phyloP scores from a whole-genome alignment of 1,140 invertebrate genomes.

The Orius laevigatus region DNA sequence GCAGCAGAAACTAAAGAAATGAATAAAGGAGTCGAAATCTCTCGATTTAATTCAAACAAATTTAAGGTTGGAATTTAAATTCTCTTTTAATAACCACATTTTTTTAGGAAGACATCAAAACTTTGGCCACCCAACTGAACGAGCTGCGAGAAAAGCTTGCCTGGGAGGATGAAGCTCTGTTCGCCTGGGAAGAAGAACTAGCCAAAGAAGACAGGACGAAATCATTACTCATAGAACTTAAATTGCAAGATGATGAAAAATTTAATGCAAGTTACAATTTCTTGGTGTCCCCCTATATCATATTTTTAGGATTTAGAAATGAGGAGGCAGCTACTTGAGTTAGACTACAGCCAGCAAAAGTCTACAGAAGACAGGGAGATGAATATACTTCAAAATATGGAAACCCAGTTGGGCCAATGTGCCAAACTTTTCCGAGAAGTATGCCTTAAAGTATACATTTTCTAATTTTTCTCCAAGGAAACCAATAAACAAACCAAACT shows the following conservation, averaged over 20 bases:
- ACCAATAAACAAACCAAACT: constrained; percentile 25
- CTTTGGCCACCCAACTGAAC: constrained; percentile 36
- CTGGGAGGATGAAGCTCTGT: constrained; percentile 39
- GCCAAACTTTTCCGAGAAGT: constrained; percentile 24
- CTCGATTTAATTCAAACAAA: too few species aligned
- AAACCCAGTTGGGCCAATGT: constrained; percentile 27
- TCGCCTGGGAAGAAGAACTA: constrained; percentile 42
- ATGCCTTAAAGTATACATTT: background rate
- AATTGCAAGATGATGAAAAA: constrained; percentile 41
- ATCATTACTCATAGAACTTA: constrained; percentile 41
- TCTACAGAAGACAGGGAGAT: constrained; percentile 22
- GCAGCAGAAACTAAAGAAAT: too few species aligned
- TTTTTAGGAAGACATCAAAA: constrained; percentile 25
- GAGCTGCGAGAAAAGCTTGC: constrained; percentile 36
- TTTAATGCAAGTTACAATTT: constrained; percentile 31
- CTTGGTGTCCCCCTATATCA: background rate
- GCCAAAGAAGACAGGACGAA: constrained; percentile 39
- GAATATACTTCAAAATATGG: constrained; percentile 25
- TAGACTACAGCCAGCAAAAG: constrained; percentile 23
- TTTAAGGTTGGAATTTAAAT: too few species aligned
- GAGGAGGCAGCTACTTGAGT: constrained; percentile 25
- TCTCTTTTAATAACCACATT: too few species aligned
- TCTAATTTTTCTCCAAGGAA: too few species aligned
- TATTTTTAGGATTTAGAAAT: constrained; percentile 22
- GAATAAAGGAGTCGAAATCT: too few species aligned